Evolutionary conservation across 2,797 vertebrate genomes (phyloP).

Genomic region (Lagorchestes hirsutus): DNA sequence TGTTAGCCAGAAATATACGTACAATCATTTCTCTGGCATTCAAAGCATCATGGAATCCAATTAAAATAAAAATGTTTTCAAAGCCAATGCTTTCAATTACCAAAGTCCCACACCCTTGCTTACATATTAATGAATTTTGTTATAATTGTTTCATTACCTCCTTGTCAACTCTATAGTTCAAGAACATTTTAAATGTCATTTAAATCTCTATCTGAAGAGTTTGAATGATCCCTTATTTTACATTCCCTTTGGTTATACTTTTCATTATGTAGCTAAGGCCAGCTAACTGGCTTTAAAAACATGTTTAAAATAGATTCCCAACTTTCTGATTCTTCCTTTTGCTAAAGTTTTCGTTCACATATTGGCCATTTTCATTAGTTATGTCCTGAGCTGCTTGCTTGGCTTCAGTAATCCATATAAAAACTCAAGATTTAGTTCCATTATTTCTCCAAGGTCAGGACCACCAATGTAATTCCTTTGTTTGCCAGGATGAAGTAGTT

Average conservation of each 20-base stretch:
- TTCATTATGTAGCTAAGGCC: slow-evolving; percentile 47
- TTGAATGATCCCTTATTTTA: slow-evolving; percentile 23
- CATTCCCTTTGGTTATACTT: slow-evolving; percentile 18
- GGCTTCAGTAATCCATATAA: slow-evolving; percentile 20
- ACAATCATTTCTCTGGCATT: not conserved
- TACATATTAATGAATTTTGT: slow-evolving; percentile 10
- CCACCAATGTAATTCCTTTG: not conserved
- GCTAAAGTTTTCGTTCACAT: slow-evolving; percentile 40
- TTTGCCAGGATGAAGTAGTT: not conserved
- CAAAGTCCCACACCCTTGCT: not conserved
- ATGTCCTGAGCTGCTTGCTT: slow-evolving; percentile 33
- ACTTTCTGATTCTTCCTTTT: slow-evolving; percentile 29
- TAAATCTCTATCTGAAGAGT: not conserved
- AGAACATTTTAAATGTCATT: slow-evolving; percentile 33
- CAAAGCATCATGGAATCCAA: not conserved
- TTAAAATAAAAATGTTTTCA: slow-evolving; percentile 45
- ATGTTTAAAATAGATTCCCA: slow-evolving; percentile 54
- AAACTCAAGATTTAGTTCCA: slow-evolving; percentile 27
- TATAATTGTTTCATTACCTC: slow-evolving; percentile 25
- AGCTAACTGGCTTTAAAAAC: slow-evolving; percentile 53
- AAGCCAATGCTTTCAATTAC: slow-evolving; percentile 38
- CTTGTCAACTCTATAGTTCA: slow-evolving; percentile 6
- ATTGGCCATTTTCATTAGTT: slow-evolving; percentile 15
- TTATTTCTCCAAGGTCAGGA: slow-evolving; percentile 1
- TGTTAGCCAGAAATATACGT: slow-evolving; percentile 37